Evolutionary conservation across 2,888 invertebrate genomes (phyloP).

Genomic region (Drosophila rubida): DNA sequence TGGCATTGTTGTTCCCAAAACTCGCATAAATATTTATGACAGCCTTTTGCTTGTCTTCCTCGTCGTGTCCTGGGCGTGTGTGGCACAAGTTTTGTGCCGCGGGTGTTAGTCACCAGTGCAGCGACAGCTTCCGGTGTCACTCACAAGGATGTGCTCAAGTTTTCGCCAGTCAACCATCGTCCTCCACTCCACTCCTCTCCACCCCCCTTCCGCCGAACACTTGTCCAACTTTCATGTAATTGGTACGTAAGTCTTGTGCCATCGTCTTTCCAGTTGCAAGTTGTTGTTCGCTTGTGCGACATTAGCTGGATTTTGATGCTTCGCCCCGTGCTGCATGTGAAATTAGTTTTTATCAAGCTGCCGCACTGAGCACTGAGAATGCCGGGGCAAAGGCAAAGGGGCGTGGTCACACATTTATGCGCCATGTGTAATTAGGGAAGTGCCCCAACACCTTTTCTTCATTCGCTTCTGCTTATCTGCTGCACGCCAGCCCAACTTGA

Average conservation of each 20-base stretch:
- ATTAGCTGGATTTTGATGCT: slow-evolving; percentile 77
- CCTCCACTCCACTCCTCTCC: background rate
- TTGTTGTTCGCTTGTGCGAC: slow-evolving; percentile 73
- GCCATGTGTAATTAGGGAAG: slow-evolving; percentile 77
- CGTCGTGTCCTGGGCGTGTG: slow-evolving; percentile 48
- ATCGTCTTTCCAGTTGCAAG: slow-evolving; percentile 60
- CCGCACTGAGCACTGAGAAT: no score
- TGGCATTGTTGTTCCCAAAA: slow-evolving; percentile 82
- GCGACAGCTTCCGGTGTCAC: slow-evolving; percentile 75
- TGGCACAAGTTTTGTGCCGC: slow-evolving; percentile 62
- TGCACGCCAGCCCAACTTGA: slow-evolving; percentile 50
- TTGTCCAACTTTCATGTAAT: slow-evolving; percentile 66
- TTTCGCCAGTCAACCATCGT: slow-evolving; percentile 22
- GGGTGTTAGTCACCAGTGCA: slow-evolving; percentile 59
- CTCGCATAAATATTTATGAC: slow-evolving; percentile 85
- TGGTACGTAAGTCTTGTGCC: slow-evolving; percentile 74
- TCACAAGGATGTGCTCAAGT: slow-evolving; percentile 68
- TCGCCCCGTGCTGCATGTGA: slow-evolving; percentile 75
- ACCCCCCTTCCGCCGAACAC: slow-evolving; percentile 3
- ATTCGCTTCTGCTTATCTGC: slow-evolving; percentile 61
- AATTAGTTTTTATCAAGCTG: slow-evolving; percentile 64
- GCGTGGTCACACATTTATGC: slow-evolving; percentile 57
- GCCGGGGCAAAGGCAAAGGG: no score
- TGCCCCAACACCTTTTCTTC: slow-evolving; percentile 57
- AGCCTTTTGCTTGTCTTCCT: slow-evolving; percentile 67